Evolutionary conservation across 64 coral and sea anemone species (phyloP), one percentile per base, ranked within the genome.

Genomic region (Montipora sp.): DNA sequence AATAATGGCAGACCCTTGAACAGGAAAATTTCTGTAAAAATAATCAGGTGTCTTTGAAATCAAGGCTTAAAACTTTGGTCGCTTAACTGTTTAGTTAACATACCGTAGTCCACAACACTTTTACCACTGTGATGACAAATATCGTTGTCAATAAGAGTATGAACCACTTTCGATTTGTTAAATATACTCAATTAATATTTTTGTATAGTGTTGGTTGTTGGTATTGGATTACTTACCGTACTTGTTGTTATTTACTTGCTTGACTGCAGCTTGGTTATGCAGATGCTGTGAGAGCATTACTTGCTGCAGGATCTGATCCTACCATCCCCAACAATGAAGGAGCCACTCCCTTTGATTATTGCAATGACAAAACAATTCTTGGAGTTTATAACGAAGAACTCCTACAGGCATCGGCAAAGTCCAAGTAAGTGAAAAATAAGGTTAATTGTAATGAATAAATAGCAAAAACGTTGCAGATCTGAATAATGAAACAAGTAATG

Each of bases 341-440:
- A 70, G 98, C 94, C 14, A 96, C 94, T 12, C 68, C 98, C 8
- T 99, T 94, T 96, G 98, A 99, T 76, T 99, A 99, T 74, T 99
- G 98, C 76, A 80, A 92, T 43, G 94, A 96, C 75, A 96, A 94
- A 80, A 86, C 44, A n/a, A 96, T 99, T 15, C 89, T 94, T 10
- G 78, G 88, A 51, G 83, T 99, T 80, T 99, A 99, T 77, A 99
- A 99, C 96, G 98, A 94, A 92, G 94, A 99, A 76, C 44, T 99
- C 23, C 84, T 99, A 12, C 94, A 99, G 67, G 94, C 97, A 76
- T 89, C 97, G 13, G 97, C 97, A 48, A 85, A 92, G 46, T 89
- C 89, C 63, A 95, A 98, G 97, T 98, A 98, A 87, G 97, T 66
- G 15, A 16, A 49, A 3, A 6, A 18, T 8, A 16, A 1, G 36